phyloP scores from a whole-genome alignment of 2,888 invertebrate genomes.

The Hipparchia semele region DNA sequence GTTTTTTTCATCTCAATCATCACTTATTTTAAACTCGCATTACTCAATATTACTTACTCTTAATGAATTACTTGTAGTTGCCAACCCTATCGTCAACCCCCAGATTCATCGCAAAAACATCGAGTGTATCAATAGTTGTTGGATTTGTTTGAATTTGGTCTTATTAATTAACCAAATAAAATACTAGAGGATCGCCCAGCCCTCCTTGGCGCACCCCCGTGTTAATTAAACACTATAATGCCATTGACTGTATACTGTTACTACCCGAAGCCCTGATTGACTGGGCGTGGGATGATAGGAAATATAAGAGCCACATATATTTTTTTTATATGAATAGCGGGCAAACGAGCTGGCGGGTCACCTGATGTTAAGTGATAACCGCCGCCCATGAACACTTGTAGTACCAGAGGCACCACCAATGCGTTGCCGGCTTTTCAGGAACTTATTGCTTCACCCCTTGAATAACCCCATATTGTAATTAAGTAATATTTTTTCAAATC shows the following conservation, averaged over 20 bases:
- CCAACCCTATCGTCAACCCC: constrained; percentile 58
- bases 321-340: not conserved
- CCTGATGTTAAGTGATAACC: too few species aligned
- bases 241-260: constrained; percentile 24
- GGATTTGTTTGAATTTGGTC: constrained; percentile 79
- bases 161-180: constrained; percentile 81
- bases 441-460: too few species aligned
- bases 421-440: too few species aligned
- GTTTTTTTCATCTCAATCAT: not conserved
- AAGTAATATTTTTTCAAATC: too few species aligned
- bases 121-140: constrained; percentile 77
- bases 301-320: not conserved
- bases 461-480: too few species aligned
- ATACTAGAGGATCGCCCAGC: constrained; percentile 42
- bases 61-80: constrained; percentile 35
- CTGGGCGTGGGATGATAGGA: constrained; percentile 5
- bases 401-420: too few species aligned
- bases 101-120: constrained; percentile 54
- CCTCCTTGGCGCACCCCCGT: constrained; percentile 32
- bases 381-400: too few species aligned
- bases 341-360: too few species aligned
- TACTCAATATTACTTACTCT: not conserved
- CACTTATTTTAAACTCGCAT: not conserved
- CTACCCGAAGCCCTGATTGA: constrained; percentile 31
- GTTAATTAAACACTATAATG: constrained; percentile 30